These are phyloP conservation scores for Benitochromis conjunctus DNA, from an alignment of 2,113 vertebrate species.

Conservation along the genomic window DNA sequence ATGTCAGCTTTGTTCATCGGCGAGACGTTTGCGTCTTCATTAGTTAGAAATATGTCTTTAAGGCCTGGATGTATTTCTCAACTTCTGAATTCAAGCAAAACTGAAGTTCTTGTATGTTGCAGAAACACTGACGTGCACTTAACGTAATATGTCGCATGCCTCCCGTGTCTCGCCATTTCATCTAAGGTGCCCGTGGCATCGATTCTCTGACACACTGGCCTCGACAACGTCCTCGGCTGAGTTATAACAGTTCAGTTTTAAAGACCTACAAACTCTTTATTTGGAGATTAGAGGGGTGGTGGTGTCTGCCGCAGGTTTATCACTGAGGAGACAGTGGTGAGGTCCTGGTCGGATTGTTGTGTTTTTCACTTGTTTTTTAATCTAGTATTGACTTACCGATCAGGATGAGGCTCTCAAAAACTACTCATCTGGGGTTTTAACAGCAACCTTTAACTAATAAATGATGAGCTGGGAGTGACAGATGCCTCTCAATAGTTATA, in stretches of 20 bases:
- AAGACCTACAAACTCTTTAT: background rate
- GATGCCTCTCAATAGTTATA: background rate
- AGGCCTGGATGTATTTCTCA: background rate
- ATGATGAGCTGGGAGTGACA: background rate
- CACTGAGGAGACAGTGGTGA: background rate
- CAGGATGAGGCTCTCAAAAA: background rate
- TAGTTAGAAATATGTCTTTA: background rate
- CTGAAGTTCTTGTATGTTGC: background rate
- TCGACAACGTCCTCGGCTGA: background rate
- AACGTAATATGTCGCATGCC: background rate
- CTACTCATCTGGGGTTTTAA: background rate
- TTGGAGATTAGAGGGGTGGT: background rate
- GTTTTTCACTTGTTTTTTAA: background rate
- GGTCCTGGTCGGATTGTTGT: background rate
- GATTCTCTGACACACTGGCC: background rate
- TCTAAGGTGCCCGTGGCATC: background rate
- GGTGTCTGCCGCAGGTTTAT: background rate
- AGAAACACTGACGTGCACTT: background rate
- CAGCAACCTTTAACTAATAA: background rate
- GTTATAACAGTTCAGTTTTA: fast-evolving
- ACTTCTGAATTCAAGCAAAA: background rate
- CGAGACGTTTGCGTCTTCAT: conserved; percentile 20
- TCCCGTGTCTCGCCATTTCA: background rate
- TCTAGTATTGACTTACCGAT: background rate
- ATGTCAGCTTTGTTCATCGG: background rate